Base-by-base conservation (phyloP, 2,888 invertebrate species). In the Chorisops tibialis region DNA sequence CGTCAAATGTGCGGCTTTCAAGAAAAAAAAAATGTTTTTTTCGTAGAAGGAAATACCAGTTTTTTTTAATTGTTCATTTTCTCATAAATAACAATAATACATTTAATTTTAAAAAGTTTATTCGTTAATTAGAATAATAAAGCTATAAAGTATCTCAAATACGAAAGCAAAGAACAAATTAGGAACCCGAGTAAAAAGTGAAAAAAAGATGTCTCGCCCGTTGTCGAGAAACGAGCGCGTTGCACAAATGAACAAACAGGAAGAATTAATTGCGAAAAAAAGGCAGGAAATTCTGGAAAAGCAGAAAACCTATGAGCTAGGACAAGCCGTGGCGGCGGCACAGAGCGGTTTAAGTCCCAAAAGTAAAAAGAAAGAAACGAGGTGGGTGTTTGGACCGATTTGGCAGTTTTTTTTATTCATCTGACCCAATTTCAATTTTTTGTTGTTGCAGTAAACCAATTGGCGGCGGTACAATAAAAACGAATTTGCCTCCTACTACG, bases 181-280 rank as follows among this genome's bases (percentile, higher is more conserved):
- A n/a, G n/a, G n/a, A n/a, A n/a, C 30, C 7, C 1, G 9, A 30
- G 2, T 9, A 47, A 22, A 47, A 21, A 2, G 19, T n/a, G 21
- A 5, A 21, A 14, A n/a, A n/a, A 63, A 67, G 61, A 70, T 70
- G 70, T 70, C 70, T 51, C 67, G 69, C 14, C 59, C 60, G 47
- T 63, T 68, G 37, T 68, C 69, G 49, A 73, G 78, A 12, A 72
- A 72, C 54, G 78, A 78, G 70, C 73, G 78, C 38, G 76, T 77
- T 65, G 90, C 90, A 64, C 93, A 95, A 81, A 93, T 95, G 91
- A 87, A 88, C 66, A 91, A 92, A 71, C 95, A 95, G 73, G 93
- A 95, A 74, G 89, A 91, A 78, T 85, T 95, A 67, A 95, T 96
- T 70, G 93, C 94, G 71, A 89, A 92, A 75, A 94, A 94, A 77